Evolutionary conservation across 2,797 vertebrate genomes (phyloP).

Genomic region (Sorex maritimensis): DNA sequence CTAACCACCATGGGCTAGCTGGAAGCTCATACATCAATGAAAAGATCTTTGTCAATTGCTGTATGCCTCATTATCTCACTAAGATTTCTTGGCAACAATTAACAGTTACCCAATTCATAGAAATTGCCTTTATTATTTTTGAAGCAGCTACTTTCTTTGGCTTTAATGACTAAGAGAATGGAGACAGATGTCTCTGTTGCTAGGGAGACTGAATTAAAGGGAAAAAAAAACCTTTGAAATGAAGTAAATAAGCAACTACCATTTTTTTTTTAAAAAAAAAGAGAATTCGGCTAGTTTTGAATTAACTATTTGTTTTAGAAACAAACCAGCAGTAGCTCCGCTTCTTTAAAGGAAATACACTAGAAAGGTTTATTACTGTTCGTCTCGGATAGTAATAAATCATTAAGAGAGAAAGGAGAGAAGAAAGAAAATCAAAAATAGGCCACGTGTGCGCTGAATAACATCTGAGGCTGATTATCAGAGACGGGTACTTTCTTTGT

Average conservation of each 20-base stretch:
- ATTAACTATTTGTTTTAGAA: slow-evolving; percentile 88
- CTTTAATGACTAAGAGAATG: slow-evolving; percentile 91
- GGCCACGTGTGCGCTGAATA: slow-evolving; percentile 79
- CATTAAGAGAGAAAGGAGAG: slow-evolving; percentile 35
- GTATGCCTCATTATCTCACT: slow-evolving; percentile 89
- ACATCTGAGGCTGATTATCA: slow-evolving; percentile 77
- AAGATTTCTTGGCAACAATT: slow-evolving; percentile 91
- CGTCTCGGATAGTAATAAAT: slow-evolving; percentile 77
- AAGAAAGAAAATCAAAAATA: slow-evolving; percentile 62
- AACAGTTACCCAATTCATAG: slow-evolving; percentile 90
- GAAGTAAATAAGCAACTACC: slow-evolving; percentile 89
- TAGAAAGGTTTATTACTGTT: slow-evolving; percentile 70
- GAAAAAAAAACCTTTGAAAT: slow-evolving; percentile 84
- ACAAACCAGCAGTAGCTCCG: slow-evolving; percentile 82
- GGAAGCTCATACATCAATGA: slow-evolving; percentile 87
- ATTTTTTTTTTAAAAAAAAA: slow-evolving; percentile 79
- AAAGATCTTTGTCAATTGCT: slow-evolving; percentile 89
- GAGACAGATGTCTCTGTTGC: slow-evolving; percentile 92
- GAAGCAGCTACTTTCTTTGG: slow-evolving; percentile 90
- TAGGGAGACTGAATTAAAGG: slow-evolving; percentile 89
- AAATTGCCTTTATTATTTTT: slow-evolving; percentile 91
- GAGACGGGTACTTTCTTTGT: slow-evolving; percentile 76
- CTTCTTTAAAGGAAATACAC: slow-evolving; percentile 76
- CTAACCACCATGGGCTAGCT: slow-evolving; percentile 87
- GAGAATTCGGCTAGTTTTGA: slow-evolving; percentile 86